A percentile compares a stretch with the other conserved stretches of the same genome.
These are phyloP conservation scores for Aselliscus stoliczkanus DNA, from an alignment of 2,797 vertebrate genomes.

Conservation along the genomic window DNA sequence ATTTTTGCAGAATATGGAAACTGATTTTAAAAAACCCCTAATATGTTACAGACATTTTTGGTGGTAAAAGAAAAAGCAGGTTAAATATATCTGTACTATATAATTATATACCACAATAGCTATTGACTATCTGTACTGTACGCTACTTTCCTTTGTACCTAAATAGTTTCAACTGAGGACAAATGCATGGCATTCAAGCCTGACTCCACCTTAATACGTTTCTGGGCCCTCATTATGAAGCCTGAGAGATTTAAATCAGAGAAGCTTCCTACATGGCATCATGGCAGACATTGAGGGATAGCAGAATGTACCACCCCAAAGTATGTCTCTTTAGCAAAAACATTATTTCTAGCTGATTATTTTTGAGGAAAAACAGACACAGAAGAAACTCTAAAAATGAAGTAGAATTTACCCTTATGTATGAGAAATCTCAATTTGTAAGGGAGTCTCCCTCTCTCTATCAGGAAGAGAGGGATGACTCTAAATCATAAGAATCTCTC, in stretches of 20 bases:
- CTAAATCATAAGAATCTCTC: not conserved
- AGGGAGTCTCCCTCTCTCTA: not conserved
- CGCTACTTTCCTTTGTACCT: not conserved
- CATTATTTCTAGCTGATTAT: not conserved
- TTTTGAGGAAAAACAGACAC: not conserved
- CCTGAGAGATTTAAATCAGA: not conserved
- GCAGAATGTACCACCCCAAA: not conserved
- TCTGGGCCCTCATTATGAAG: not conserved
- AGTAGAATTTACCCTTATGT: not conserved
- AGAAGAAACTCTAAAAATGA: not conserved
- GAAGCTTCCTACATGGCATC: not conserved
- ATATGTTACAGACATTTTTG: not conserved
- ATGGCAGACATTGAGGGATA: not conserved
- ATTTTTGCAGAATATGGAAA: not conserved
- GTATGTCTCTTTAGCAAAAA: not conserved
- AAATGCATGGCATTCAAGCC: not conserved
- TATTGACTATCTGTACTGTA: not conserved
- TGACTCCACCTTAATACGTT: not conserved
- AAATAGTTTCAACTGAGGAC: not conserved
- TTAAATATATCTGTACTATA: not conserved
- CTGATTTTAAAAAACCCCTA: not conserved
- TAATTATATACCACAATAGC: not conserved
- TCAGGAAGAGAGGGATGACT: not conserved
- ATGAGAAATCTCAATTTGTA: not conserved
- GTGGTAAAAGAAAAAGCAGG: not conserved